phyloP scores from a whole-genome alignment of 2,113 vertebrate species.

The Brachionichthys hirsutus region DNA sequence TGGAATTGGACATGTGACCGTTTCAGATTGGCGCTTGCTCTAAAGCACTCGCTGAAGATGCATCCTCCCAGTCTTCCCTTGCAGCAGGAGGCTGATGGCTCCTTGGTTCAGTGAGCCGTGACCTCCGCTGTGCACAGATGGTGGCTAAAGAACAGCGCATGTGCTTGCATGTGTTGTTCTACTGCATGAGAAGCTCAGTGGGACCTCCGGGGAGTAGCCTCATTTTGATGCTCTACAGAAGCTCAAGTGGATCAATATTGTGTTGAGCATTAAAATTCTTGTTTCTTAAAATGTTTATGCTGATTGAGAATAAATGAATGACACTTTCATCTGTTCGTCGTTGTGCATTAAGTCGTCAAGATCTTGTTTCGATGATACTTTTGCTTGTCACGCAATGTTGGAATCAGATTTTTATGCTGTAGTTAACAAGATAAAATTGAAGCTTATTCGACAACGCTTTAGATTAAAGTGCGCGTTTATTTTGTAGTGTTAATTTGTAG shows the following conservation, averaged over 20 bases:
- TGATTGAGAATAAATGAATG: too few species aligned
- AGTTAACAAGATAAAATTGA: too few species aligned
- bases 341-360: too few species aligned
- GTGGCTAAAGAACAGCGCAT: constrained; percentile 61
- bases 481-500: neutral
- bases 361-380: too few species aligned
- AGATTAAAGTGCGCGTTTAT: constrained; percentile 1
- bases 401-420: too few species aligned
- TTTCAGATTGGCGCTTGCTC: constrained; percentile 20
- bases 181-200: constrained; percentile 33
- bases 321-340: too few species aligned
- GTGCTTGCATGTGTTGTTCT: constrained; percentile 55
- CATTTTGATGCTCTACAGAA: constrained; percentile 1
- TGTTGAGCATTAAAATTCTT: constrained; percentile 19
- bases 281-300: too few species aligned
- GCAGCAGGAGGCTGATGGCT: constrained; percentile 46
- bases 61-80: constrained; percentile 12
- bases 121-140: constrained; percentile 65
- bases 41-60: constrained; percentile 22
- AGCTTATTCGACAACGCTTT: too few species aligned
- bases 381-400: too few species aligned
- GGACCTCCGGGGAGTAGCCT: constrained; percentile 10
- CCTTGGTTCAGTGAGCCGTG: constrained; percentile 25
- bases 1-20: neutral
- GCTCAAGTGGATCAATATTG: constrained; percentile 13